Base-by-base conservation (phyloP, 2,888 invertebrate genomes). In the Sericinus montela region DNA sequence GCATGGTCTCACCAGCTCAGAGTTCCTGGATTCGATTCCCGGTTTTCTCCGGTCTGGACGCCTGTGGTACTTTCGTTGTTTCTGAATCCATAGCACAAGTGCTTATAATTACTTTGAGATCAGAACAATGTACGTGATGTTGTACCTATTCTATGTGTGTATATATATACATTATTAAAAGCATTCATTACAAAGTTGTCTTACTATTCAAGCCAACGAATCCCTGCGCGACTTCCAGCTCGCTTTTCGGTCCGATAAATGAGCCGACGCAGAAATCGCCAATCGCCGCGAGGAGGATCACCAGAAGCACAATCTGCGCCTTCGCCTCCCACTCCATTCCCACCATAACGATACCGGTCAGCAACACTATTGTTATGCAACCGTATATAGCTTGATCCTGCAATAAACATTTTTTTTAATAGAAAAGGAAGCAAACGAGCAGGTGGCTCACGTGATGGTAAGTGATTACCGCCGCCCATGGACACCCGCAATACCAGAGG, bases 301-400 rank as follows among this genome's bases (percentile, higher is more conserved):
- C 86, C 38, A 98, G 86, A 32, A 98, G 80, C 5, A 94, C 95
- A 45, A 97, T 85, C 91, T 98, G 98, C 0, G 98, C 96, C 93
- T 98, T 97, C 0, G 97, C 95, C 85, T 98, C 99, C 97, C 98
- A 99, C 73, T 97, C 97, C 94, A 98, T 95, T 34, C 98, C 98
- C 52, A 98, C 94, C 47, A 98, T 94, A 45, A 98, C 97, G 57
- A 99, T 95, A 2, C 94, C 91, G 1, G 97, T 92, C 0, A 99
- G 88, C 1, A 96, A 67, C 0, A 96, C 88, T 60, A 97, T 93
- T 0, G 98, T 97, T 48, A 96, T 91, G 51, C 93, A 92, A 6
- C 97, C 97, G 67, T 97, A 94, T 51, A 97, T 94, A 45, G 97
- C 91, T 57, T 95, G 93, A 69, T 94, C 94, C 81, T 93, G 87